Conservation (phyloP, 1,140 invertebrate species). For the Drosophila carrolli region DNA sequence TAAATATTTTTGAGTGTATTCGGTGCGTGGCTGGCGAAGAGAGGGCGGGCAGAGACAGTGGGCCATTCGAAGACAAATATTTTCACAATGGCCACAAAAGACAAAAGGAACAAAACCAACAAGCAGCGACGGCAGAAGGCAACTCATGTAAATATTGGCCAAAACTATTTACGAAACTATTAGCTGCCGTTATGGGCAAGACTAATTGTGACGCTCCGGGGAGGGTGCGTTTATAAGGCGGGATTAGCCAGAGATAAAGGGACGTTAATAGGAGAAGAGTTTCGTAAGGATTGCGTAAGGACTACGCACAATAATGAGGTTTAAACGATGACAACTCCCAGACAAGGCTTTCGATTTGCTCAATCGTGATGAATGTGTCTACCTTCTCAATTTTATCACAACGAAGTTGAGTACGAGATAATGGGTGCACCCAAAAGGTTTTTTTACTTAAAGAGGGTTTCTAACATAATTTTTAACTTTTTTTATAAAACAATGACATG, state of each 20-base stretch:
- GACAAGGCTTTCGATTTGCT: not conserved
- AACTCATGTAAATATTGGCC: constrained; percentile 63
- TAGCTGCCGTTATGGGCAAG: constrained; percentile 48
- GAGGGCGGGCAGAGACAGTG: constrained; percentile 39
- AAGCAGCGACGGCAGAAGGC: constrained; percentile 34
- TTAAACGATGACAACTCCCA: not conserved
- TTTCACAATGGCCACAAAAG: constrained; percentile 52
- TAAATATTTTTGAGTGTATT: constrained; percentile 9
- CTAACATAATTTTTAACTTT: too few relatives aligned
- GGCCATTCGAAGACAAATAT: constrained; percentile 61
- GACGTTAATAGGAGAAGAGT: constrained; percentile 10
- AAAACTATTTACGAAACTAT: constrained; percentile 63
- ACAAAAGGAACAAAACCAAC: constrained; percentile 43
- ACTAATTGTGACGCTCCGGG: constrained; percentile 43
- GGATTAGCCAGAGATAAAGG: constrained; percentile 28
- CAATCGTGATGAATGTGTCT: not conserved
- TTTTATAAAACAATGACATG: too few relatives aligned
- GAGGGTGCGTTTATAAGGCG: constrained; percentile 25
- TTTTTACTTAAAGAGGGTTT: too few relatives aligned
- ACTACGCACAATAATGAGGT: not conserved
- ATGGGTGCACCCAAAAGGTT: too few relatives aligned
- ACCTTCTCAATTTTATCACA: too few relatives aligned
- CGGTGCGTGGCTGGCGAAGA: not conserved
- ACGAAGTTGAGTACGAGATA: too few relatives aligned
- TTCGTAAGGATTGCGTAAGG: constrained; percentile 21